Evolutionary conservation across 2,797 vertebrate species (phyloP), one percentile per base, ranked within the genome.

Genomic region (Sebastes matsubarae): DNA sequence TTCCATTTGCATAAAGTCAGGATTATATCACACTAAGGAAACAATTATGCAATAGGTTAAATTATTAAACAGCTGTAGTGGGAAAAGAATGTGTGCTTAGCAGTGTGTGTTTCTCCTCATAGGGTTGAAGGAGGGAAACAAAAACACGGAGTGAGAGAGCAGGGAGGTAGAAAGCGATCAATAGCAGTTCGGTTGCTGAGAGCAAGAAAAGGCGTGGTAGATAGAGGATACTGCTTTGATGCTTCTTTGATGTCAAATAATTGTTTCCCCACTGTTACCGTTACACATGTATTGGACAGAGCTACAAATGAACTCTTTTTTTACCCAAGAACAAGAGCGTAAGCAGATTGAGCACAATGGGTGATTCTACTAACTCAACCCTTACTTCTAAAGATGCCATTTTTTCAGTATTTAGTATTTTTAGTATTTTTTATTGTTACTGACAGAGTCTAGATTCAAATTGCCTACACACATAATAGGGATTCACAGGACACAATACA

Each of bases 131-230:
- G 61, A 70, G 25, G 22, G 69, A 59, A 63, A 58, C 24, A 55
- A 52, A 22, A 57, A 64, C 20, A 63, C 42, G 25, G 22, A 25
- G 42, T n/a, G 16, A 27, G 50, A 57, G 61, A 25, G 57, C 27
- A 64, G 30, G 18, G 46, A 68, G 50, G 24, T 4, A 58, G 59
- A 64, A 6, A 46, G 9, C 11, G 8, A 83, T 84, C 79, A 80
- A 72, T 84, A 72, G 76, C 42, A 36, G 77, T 87, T 84, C 77
- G 32, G 81, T 78, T 86, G 75, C 81, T 74, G 71, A 81, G 68
- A 66, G 61, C 59, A 54, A 80, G 57, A 64, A 72, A 32, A 59
- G 71, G 42, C 20, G 6, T 74, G 72, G 30, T n/a, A 13, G 69
- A 55, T 20, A 24, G 52, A 50, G 46, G 59, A 76, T 32, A 25